These are phyloP conservation scores for Grammomys surdaster DNA, from an alignment of 2,113 vertebrate genomes.

Conservation along the genomic window DNA sequence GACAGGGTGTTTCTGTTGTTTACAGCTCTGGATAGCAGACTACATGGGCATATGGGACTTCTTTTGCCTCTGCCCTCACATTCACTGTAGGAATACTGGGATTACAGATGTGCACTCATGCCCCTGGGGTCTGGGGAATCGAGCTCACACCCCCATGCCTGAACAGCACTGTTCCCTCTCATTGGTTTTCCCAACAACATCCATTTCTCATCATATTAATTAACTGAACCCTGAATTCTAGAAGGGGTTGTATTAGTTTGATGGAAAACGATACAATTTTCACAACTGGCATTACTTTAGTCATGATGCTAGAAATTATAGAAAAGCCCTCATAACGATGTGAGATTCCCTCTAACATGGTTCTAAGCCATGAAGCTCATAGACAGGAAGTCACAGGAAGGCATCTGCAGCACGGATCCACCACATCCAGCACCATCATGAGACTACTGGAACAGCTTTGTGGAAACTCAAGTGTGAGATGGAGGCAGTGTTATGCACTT, in stretches of 20 bases:
- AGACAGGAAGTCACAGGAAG: not conserved
- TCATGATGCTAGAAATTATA: not conserved
- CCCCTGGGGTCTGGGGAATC: not conserved
- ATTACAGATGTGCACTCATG: not conserved
- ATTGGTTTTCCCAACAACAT: not conserved
- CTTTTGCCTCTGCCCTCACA: not conserved
- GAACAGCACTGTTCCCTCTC: not conserved
- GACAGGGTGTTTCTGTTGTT: no score
- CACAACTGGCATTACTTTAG: not conserved
- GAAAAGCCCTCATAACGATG: not conserved
- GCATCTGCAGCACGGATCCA: not conserved
- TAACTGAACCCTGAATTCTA: not conserved
- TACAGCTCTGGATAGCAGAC: not conserved
- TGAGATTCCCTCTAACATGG: not conserved
- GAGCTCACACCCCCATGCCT: not conserved
- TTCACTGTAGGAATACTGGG: not conserved
- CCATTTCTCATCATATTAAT: not conserved
- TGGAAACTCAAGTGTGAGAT: not conserved
- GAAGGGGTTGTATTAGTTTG: not conserved
- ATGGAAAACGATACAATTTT: not conserved
- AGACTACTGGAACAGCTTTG: not conserved
- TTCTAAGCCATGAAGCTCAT: not conserved
- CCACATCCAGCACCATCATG: not conserved
- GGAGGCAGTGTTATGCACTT: not conserved
- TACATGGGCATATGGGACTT: not conserved